Evolutionary conservation across 2,888 invertebrate genomes (phyloP), one percentile per base, ranked within the genome.

Genomic region (Antitype chi): DNA sequence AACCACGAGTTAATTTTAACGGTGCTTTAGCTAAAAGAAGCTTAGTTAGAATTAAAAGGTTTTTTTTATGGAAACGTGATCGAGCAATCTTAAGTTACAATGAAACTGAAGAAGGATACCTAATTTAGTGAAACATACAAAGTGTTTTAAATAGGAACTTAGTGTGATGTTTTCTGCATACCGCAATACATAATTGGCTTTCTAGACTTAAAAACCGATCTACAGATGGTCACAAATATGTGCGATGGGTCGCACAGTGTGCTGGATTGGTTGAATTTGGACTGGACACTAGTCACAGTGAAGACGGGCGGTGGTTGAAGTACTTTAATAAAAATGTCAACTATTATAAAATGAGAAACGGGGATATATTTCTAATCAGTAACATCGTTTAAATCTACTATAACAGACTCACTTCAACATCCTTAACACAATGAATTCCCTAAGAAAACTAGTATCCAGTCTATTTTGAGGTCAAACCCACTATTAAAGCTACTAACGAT

Each of bases 1-100:
- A 76, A 70, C 75, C 66, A 60, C 68, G 38, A 77, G 49, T 64
- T 49, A 43, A 66, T 62, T 66, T 49, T 43, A 86, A 59, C 66
- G 74, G 67, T 57, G 25, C 1, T 66, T n/a, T 38, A 32, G 20
- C 53, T 76, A 55, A 75, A 57, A 23, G 20, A 55, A 47, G 62
- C n/a, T 72, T 32, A 62, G 23, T 74, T 64, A 7, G 20, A 69
- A 75, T 63, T 72, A 47, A 76, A 60, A 49, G 0, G 8, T 0
- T 60, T 67, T 57, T 57, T 72, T 66, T 49, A 0, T 0, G 1
- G 3, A 59, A 55, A 70, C 68, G 53, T 74, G 53, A 70, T 57
- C 47, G 32, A 59, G 57, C 5, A 63, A 76, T 71, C 28, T 53
- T 49, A 59, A 60, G 5, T 1, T 64, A 25, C 60, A 70, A 66